phyloP scores from a whole-genome alignment of 2,113 vertebrate species.

The Indri indri region DNA sequence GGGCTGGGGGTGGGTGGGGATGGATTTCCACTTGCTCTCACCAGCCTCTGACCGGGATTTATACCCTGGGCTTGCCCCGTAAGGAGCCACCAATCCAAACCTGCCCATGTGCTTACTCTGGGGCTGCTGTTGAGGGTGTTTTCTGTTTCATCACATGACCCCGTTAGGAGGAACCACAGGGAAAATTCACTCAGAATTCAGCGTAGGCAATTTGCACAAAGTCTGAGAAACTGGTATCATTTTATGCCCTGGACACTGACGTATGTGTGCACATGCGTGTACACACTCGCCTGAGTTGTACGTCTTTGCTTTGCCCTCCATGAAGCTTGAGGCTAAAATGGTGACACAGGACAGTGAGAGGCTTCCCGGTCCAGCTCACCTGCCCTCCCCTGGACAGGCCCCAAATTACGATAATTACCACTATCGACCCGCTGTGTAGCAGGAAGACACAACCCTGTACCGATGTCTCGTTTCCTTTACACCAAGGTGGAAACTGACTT shows the following conservation, averaged over 20 bases:
- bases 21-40: fast-evolving
- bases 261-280: neutral
- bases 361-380: neutral
- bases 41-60: neutral
- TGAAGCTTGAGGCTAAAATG: neutral
- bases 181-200: neutral
- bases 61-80: fast-evolving
- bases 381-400: neutral
- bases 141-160: neutral
- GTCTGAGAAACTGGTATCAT: neutral
- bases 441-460: neutral
- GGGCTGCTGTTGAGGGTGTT: neutral
- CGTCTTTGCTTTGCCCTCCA: neutral
- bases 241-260: neutral
- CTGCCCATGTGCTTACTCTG: neutral
- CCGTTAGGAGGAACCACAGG: neutral
- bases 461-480: neutral
- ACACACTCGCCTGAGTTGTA: fast-evolving
- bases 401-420: neutral
- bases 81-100: neutral
- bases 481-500: neutral
- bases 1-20: neutral
- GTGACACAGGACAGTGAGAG: neutral
- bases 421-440: neutral
- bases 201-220: neutral